Conservation (phyloP, 2,797 vertebrate species). For the Anguilla marmorata region DNA sequence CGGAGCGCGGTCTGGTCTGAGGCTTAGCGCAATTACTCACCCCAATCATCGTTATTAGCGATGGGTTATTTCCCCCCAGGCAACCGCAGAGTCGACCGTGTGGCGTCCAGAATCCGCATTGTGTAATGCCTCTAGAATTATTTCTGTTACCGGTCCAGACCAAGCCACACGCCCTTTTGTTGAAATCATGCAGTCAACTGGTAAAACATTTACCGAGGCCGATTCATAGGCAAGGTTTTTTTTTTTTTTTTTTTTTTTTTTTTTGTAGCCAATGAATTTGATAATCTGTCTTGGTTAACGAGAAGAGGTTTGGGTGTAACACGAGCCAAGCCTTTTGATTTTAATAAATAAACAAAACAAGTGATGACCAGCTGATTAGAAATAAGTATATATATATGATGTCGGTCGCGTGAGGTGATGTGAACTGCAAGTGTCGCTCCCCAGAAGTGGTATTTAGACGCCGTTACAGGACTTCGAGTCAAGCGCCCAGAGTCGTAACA, state of each 20-base stretch:
- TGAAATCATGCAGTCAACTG: background rate
- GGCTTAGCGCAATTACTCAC: background rate
- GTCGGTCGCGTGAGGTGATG: no score
- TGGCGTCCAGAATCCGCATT: background rate
- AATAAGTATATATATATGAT: no score
- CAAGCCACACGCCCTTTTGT: background rate
- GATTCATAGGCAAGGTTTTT: no score
- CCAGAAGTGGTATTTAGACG: no score
- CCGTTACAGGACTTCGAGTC: no score
- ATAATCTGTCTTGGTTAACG: background rate
- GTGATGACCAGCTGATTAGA: no score
- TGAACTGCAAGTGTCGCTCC: no score
- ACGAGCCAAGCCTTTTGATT: background rate
- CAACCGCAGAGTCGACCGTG: background rate
- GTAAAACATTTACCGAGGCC: background rate
- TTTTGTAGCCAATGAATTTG: background rate
- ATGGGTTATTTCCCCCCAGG: background rate
- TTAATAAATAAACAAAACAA: no score
- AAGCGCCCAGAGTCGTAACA: no score
- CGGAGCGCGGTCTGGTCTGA: conserved; percentile 19
- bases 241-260: no score
- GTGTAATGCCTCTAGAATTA: background rate
- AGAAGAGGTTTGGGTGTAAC: background rate
- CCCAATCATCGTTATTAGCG: background rate
- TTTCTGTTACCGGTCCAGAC: background rate